phyloP scores from a whole-genome alignment of 2,113 vertebrate species.

The Plecotus auritus region DNA sequence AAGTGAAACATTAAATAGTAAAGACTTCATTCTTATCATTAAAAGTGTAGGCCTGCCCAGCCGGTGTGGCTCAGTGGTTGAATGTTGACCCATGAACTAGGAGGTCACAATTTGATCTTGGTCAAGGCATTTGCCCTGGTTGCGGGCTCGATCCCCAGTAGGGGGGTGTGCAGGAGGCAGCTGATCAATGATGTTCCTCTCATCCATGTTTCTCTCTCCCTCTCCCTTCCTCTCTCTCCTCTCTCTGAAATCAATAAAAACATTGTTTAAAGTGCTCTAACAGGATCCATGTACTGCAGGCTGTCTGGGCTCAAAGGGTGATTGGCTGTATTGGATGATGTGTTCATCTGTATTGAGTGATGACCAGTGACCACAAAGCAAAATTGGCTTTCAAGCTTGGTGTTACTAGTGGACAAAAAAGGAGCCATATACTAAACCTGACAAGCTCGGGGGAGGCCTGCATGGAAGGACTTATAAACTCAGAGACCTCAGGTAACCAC shows the following conservation, averaged over 20 bases:
- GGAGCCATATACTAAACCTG: not conserved
- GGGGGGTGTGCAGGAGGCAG: no score
- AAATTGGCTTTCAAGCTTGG: conserved; percentile 62
- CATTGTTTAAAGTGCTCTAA: not conserved
- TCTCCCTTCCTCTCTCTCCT: no score
- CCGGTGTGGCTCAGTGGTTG: no score
- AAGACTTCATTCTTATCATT: not conserved
- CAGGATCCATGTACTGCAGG: conserved; percentile 45
- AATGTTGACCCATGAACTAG: no score
- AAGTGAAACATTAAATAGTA: not conserved
- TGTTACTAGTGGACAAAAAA: conserved; percentile 24
- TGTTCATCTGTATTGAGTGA: not conserved
- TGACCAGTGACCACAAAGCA: conserved; percentile 57
- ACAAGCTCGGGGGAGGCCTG: not conserved
- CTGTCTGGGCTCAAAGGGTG: conserved; percentile 43
- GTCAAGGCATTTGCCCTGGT: no score
- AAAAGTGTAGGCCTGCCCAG: conserved; percentile 31
- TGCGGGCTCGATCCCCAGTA: no score
- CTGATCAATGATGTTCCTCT: no score
- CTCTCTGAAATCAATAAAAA: no score
- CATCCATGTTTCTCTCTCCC: no score
- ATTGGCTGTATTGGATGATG: not conserved
- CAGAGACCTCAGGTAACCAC: not conserved
- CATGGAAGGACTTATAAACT: not conserved
- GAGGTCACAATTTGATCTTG: no score